phyloP scores from a whole-genome alignment of 37 sponge, comb jelly and placozoan genomes.

The Tethya wilhelma region DNA sequence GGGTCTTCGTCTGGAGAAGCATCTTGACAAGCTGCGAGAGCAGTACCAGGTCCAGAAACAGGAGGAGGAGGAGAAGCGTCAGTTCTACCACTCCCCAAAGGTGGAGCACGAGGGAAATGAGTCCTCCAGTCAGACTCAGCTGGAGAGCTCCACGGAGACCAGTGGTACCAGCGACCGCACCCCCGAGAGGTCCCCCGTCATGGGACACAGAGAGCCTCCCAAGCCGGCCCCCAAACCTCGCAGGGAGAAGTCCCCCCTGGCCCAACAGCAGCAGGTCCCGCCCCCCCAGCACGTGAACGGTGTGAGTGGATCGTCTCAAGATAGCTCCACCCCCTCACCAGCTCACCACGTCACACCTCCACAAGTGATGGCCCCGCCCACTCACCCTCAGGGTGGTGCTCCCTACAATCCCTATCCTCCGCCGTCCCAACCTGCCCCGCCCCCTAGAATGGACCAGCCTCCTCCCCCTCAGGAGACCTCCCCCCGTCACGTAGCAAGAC shows the following conservation, averaged over 20 bases:
- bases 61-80: conserved; percentile 38
- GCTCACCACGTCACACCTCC: neutral
- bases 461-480: neutral
- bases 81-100: conserved; percentile 25
- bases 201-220: neutral
- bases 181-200: neutral
- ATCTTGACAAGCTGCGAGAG: conserved; percentile 60
- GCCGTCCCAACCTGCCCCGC: conserved; percentile 29
- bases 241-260: neutral
- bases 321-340: neutral
- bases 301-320: neutral
- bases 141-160: neutral
- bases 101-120: neutral
- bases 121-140: neutral
- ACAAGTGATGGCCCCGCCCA: neutral
- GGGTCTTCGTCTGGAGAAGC: conserved; percentile 61
- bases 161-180: neutral
- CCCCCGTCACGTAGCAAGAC: neutral
- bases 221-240: neutral
- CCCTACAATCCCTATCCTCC: conserved; percentile 46
- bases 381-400: neutral
- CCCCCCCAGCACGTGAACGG: neutral
- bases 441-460: neutral
- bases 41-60: conserved; percentile 56
- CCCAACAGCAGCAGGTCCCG: neutral